Conservation (phyloP, 2,113 vertebrate genomes). For the Benitochromis conjunctus region DNA sequence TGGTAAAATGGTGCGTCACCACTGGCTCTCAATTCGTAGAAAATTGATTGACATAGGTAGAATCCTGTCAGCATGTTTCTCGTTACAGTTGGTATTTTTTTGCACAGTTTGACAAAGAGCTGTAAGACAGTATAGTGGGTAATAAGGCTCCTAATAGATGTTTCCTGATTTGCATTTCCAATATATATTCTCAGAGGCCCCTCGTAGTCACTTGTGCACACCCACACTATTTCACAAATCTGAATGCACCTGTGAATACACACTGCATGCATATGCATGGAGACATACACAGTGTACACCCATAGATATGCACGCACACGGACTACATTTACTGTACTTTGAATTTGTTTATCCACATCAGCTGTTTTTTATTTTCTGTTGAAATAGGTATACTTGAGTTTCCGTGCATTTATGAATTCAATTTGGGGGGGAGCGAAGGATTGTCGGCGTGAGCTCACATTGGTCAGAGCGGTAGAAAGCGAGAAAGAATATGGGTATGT, state of each 20-base stretch:
- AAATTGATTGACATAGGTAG: slow-evolving; percentile 48
- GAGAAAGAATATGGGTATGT: background rate
- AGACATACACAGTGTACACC: background rate
- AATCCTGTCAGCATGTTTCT: slow-evolving; percentile 27
- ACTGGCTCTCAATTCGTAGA: slow-evolving; percentile 5
- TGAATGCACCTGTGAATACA: background rate
- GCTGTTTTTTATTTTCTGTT: slow-evolving; percentile 47
- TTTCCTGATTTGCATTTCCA: slow-evolving; percentile 44
- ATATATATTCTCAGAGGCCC: slow-evolving; percentile 24
- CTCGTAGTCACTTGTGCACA: background rate
- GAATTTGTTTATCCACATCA: slow-evolving; percentile 50
- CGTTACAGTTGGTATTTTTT: slow-evolving; percentile 37
- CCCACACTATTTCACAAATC: slow-evolving; percentile 20
- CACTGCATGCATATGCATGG: background rate
- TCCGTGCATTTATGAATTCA: slow-evolving; percentile 28
- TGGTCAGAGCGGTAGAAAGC: slow-evolving; percentile 13
- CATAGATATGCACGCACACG: background rate
- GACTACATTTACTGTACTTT: background rate
- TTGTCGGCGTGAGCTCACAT: background rate
- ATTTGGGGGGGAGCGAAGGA: background rate
- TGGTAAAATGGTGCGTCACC: background rate
- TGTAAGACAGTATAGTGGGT: background rate
- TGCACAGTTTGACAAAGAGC: slow-evolving; percentile 13
- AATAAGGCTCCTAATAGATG: background rate
- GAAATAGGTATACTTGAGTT: slow-evolving; percentile 58